Evolutionary conservation across 2,113 vertebrate genomes (phyloP).

Genomic region (Ellobius talpinus): DNA sequence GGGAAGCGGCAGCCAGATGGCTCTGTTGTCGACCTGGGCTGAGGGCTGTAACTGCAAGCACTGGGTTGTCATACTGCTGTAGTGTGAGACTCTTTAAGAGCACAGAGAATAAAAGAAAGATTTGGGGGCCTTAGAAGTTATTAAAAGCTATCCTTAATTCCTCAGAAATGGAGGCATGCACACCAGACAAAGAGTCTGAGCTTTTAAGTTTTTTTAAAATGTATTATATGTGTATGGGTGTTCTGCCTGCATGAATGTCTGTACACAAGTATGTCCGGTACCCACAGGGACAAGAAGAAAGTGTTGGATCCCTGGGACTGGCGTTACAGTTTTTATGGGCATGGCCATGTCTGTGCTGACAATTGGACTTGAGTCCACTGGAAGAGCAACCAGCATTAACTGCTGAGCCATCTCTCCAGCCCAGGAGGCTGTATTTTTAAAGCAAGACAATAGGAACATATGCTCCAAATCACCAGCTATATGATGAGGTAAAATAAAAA

Average conservation of each 20-base stretch:
- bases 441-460: background rate
- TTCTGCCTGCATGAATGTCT: background rate
- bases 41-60: background rate
- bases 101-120: background rate
- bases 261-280: background rate
- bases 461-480: background rate
- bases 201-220: background rate
- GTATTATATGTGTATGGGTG: background rate
- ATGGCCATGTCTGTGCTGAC: background rate
- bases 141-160: background rate
- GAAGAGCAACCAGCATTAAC: background rate
- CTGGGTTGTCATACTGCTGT: background rate
- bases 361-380: background rate
- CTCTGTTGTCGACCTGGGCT: background rate
- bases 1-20: constrained; percentile 11
- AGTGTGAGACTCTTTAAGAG: background rate
- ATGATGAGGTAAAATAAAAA: background rate
- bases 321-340: background rate
- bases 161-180: background rate
- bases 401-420: background rate
- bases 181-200: background rate
- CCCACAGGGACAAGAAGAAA: background rate
- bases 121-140: background rate
- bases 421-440: background rate
- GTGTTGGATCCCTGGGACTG: background rate